Evolutionary conservation across 53 echinoderm and acorn worm species (phyloP).

Genomic region (Crossaster papposus): DNA sequence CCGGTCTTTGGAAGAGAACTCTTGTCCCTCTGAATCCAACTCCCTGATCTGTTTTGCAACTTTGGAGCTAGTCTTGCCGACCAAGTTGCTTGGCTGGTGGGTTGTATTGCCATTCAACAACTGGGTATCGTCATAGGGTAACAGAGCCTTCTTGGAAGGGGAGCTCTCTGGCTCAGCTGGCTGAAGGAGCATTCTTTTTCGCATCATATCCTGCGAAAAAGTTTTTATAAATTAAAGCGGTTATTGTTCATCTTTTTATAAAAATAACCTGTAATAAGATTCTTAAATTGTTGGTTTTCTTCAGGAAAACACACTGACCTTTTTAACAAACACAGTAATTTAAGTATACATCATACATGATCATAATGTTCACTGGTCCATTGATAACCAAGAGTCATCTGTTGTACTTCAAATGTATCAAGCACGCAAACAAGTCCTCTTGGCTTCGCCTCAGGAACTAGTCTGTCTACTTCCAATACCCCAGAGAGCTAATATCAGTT

Average conservation of each 20-base stretch:
- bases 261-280: background rate
- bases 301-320: no score
- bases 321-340: no score
- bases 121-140: background rate
- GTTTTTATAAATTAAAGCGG: background rate
- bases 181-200: conserved; percentile 37
- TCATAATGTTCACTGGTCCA: no score
- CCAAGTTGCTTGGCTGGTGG: background rate
- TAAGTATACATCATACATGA: no score
- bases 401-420: no score
- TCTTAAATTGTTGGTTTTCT: background rate
- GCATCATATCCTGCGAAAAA: conserved; percentile 9
- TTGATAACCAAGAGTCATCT: no score
- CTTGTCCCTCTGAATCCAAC: background rate
- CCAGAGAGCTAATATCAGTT: no score
- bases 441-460: no score
- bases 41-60: background rate
- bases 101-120: background rate
- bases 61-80: background rate
- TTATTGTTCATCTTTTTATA: background rate
- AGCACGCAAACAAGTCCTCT: no score
- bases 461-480: no score
- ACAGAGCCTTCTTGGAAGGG: conserved; percentile 16
- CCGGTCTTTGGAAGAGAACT: background rate
- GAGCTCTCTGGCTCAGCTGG: conserved; percentile 38